phyloP scores from a whole-genome alignment of 1,140 invertebrate genomes.

The Zaprionus taronus region DNA sequence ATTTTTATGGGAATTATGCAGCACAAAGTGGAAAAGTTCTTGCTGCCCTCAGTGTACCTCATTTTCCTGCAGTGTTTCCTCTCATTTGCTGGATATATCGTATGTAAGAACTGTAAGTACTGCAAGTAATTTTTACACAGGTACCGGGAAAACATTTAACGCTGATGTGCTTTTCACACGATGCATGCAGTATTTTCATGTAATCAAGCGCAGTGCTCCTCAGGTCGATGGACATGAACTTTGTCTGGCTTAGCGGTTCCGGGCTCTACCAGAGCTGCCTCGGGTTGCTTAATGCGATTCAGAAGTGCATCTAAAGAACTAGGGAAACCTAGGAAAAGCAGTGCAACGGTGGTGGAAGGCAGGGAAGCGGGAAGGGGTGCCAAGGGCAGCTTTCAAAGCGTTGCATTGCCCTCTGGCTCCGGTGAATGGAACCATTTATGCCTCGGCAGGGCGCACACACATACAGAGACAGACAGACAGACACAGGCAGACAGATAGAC shows the following conservation, averaged over 20 bases:
- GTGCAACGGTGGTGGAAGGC: background rate
- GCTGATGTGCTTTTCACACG: slow-evolving; percentile 24
- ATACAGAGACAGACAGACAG: slow-evolving; percentile 25
- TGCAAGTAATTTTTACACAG: background rate
- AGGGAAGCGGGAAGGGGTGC: slow-evolving; percentile 1
- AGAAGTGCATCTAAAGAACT: slow-evolving; percentile 46
- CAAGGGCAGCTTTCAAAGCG: slow-evolving; percentile 42
- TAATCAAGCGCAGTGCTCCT: slow-evolving; percentile 31
- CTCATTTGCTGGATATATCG: background rate
- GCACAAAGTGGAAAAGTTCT: slow-evolving; percentile 7
- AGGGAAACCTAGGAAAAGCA: background rate
- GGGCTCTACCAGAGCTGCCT: slow-evolving; percentile 14
- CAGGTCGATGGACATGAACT: slow-evolving; percentile 46
- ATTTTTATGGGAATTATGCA: slow-evolving; percentile 2
- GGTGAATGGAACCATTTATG: slow-evolving; percentile 45
- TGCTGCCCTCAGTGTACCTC: background rate
- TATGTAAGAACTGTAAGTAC: background rate
- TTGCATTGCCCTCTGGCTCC: slow-evolving; percentile 23
- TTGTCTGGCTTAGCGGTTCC: slow-evolving; percentile 48
- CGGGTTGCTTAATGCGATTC: slow-evolving; percentile 46
- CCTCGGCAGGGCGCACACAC: background rate
- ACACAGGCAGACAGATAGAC: slow-evolving; percentile 35
- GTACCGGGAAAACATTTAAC: slow-evolving; percentile 26
- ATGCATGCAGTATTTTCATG: slow-evolving; percentile 39
- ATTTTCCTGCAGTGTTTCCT: background rate